A percentile compares a stretch with the other conserved stretches of the same genome.
Conservation (phyloP, 2,113 vertebrate species). For the Furnarius figulus region DNA sequence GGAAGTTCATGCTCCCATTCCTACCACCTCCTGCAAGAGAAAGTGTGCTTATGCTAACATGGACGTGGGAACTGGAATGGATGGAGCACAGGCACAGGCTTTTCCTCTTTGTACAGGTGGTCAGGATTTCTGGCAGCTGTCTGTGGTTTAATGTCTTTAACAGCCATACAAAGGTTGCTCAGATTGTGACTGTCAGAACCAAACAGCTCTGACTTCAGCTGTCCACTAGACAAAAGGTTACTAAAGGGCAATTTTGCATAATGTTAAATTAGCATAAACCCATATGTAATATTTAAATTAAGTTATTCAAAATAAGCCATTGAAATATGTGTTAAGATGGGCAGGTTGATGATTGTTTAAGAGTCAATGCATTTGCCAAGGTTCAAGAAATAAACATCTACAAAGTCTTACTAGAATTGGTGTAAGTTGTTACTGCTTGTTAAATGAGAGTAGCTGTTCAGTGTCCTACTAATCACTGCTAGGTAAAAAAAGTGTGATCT, state of each 20-base stretch:
- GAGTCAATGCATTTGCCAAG: background rate
- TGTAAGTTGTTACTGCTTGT: background rate
- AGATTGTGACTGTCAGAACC: background rate
- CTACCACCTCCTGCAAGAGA: background rate
- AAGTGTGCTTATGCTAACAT: background rate
- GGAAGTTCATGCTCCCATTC: background rate
- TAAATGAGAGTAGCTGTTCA: background rate
- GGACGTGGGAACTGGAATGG: background rate
- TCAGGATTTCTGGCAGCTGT: constrained; percentile 1
- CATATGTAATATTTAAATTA: background rate
- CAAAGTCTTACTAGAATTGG: background rate
- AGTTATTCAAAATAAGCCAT: background rate
- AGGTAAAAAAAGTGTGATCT: background rate
- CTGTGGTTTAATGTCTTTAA: background rate
- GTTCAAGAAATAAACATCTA: background rate
- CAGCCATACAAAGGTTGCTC: background rate
- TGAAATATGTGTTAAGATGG: background rate
- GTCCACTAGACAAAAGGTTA: background rate
- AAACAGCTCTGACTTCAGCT: background rate
- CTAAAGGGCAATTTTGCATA: background rate
- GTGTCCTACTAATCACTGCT: background rate
- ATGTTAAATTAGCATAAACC: background rate
- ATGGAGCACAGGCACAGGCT: background rate
- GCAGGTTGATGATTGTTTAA: background rate
- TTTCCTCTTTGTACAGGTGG: background rate